Conservation (phyloP, 2,113 vertebrate genomes). For the Maccullochella peelii region DNA sequence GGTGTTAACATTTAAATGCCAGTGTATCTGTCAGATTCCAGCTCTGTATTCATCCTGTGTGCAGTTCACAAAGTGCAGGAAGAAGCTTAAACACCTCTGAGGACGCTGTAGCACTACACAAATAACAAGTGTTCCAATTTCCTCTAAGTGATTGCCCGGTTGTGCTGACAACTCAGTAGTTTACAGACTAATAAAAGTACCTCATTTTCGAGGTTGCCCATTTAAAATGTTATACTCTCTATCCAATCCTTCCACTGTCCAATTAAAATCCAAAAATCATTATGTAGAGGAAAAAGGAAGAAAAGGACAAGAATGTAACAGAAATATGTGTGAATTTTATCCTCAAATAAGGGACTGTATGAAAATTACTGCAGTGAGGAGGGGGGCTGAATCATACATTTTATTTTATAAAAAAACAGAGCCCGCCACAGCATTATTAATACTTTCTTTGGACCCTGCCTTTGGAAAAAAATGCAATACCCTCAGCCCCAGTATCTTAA, state of each 20-base stretch:
- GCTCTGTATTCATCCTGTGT: background rate
- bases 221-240: background rate
- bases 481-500: background rate
- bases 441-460: background rate
- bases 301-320: too few species aligned
- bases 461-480: too few species aligned
- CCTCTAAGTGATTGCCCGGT: slow-evolving; percentile 21
- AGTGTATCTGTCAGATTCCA: background rate
- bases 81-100: background rate
- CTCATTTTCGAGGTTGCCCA: background rate
- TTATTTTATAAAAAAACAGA: background rate
- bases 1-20: too few species aligned
- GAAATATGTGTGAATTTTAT: background rate
- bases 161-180: slow-evolving; percentile 7
- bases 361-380: background rate
- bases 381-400: background rate
- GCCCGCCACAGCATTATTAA: background rate
- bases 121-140: slow-evolving; percentile 26
- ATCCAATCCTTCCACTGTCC: too few species aligned
- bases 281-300: too few species aligned
- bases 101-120: background rate
- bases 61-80: background rate
- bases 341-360: background rate
- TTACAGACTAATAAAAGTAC: slow-evolving; percentile 26
- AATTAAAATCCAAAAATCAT: too few species aligned